Conservation (phyloP, 2,888 invertebrate species). For the Pedicia rivosa region DNA sequence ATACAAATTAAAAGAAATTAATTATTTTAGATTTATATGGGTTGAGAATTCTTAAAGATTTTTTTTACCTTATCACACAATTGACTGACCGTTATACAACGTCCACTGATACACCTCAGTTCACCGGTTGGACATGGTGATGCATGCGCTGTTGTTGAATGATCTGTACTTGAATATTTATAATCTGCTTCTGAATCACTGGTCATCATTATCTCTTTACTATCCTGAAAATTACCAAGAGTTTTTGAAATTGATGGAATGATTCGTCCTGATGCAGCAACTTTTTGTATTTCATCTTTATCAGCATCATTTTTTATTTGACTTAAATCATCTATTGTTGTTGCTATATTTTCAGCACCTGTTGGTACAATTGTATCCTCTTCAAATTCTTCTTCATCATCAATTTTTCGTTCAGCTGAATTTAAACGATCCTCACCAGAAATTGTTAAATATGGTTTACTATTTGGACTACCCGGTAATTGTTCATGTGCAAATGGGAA, state of each 20-base stretch:
- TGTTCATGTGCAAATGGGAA: slow-evolving; percentile 26
- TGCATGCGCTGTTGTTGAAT: slow-evolving; percentile 19
- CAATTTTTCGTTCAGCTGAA: slow-evolving; percentile 3
- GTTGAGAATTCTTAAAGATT: slow-evolving; percentile 2
- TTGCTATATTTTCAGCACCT: slow-evolving; percentile 11
- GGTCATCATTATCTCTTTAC: slow-evolving; percentile 42
- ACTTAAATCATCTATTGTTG: too few relatives aligned
- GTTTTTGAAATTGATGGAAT: not conserved
- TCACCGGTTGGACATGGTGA: slow-evolving; percentile 38
- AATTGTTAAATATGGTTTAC: slow-evolving; percentile 16
- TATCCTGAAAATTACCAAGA: slow-evolving; percentile 37
- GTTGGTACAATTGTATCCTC: slow-evolving; percentile 11
- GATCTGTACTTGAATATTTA: slow-evolving; percentile 20
- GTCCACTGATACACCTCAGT: slow-evolving; percentile 44
- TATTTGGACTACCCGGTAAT: slow-evolving; percentile 20
- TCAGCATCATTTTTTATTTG: slow-evolving; percentile 6
- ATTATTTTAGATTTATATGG: not conserved
- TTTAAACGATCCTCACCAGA: slow-evolving; percentile 16
- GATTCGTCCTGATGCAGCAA: not conserved
- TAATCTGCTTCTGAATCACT: slow-evolving; percentile 36
- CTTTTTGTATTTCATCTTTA: slow-evolving; percentile 12
- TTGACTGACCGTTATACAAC: slow-evolving; percentile 44
- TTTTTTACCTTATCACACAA: slow-evolving; percentile 36
- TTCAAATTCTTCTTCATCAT: slow-evolving; percentile 7
- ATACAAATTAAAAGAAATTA: not conserved